Base-by-base conservation (phyloP, 2,888 invertebrate genomes). In the Galeruca laticollis region DNA sequence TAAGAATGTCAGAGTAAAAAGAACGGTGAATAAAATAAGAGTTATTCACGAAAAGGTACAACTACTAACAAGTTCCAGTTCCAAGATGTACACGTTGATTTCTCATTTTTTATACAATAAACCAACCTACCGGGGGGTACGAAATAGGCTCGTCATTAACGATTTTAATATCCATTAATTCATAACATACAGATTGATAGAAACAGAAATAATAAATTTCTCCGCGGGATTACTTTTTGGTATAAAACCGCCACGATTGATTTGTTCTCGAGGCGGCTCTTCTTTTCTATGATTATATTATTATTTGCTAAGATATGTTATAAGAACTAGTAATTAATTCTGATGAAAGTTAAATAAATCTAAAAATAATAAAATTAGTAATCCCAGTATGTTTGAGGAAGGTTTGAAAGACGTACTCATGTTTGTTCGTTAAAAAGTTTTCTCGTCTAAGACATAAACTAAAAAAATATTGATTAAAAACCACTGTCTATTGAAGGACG, bases 121-220 rank as follows among this genome's bases (percentile, higher is more conserved):
- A 18, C 18, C 21, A 11, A 31, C 57, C 8, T 65, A 59, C 47
- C 57, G 35, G 65, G 65, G 57, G 65, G 65, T 49, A 37, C 49
- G 35, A 65, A 59, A 26, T 57, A 35, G 57, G 31, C 57, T 47
- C 47, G 59, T 65, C 65, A 65, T 57, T 65, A 65, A 57, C 49
- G 26, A 65, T 65, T 65, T 65, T 49, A 65, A 57, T 35, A 47
- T 31, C 57, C 57, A 65, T 65, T 65, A 65, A 57, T 65, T 49
- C 31, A 47, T 43, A 5, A 47, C 57, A 40, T n/a, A n/a, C 35
- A 21, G 43, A 54, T 52, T 63, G 63, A 63, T 63, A 52, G 26
- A 37, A 64, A n/a, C 40, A 31, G 40, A 13, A 26, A 56, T 64
- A 40, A 65, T 65, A 65, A 65, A 65, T 65, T 65, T 65, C 57